Evolutionary conservation across 64 coral and sea anemone genomes (phyloP).

Genomic region (Montipora efflorescens): DNA sequence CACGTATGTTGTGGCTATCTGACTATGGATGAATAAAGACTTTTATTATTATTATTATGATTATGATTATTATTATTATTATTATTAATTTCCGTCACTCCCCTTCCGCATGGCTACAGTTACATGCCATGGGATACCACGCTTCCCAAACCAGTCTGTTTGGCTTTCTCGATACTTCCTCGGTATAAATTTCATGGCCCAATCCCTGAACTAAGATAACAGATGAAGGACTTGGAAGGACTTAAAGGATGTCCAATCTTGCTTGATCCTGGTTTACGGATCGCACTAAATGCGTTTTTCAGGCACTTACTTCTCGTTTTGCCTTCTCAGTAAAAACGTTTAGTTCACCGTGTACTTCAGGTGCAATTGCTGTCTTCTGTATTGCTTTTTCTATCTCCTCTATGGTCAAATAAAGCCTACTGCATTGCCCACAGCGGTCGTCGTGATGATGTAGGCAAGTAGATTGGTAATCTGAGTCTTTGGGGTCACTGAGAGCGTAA

Average conservation of each 20-base stretch:
- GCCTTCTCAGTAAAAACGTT: background rate
- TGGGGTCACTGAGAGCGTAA: conserved; percentile 16
- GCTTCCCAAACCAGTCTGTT: conserved; percentile 34
- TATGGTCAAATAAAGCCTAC: background rate
- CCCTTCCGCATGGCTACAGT: conserved; percentile 8
- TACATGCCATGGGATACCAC: conserved; percentile 21
- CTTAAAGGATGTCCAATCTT: conserved; percentile 20
- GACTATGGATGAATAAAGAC: too few species aligned
- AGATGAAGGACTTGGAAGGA: background rate
- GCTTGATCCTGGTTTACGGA: background rate
- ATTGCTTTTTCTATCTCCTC: conserved; percentile 34
- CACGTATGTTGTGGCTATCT: too few species aligned
- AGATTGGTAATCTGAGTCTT: conserved; percentile 1
- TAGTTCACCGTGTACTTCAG: conserved; percentile 9
- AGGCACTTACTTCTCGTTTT: background rate
- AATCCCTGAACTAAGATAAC: conserved; percentile 22
- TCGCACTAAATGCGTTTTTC: conserved; percentile 25
- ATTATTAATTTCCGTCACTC: background rate
- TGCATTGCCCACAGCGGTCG: conserved; percentile 2
- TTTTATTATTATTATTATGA: too few species aligned
- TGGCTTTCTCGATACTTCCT: conserved; percentile 39
- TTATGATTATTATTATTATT: too few species aligned
- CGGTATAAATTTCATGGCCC: conserved; percentile 17
- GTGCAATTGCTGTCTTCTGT: background rate
- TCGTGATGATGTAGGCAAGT: conserved; percentile 1